phyloP scores from a whole-genome alignment of 2,797 vertebrate genomes.

The Tragopan temminckii region DNA sequence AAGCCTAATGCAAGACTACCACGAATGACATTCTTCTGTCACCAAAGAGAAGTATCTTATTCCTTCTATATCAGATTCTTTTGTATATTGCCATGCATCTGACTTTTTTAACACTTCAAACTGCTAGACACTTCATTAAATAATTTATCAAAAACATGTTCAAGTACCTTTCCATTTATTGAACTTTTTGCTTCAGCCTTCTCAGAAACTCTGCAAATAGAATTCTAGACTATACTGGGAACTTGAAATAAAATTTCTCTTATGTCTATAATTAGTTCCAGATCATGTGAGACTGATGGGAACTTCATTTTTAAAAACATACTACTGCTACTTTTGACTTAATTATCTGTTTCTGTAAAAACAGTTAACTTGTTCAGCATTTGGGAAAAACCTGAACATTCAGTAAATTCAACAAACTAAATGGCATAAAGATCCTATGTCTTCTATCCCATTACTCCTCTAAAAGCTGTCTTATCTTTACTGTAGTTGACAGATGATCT shows the following conservation, averaged over 20 bases:
- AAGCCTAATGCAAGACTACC: neutral
- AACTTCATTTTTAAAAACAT: neutral
- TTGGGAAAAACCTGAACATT: neutral
- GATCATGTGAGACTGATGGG: neutral
- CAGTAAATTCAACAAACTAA: fast-evolving
- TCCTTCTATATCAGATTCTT: neutral
- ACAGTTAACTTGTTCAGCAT: neutral
- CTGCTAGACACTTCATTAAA: neutral
- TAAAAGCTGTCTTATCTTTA: neutral
- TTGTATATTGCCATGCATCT: neutral
- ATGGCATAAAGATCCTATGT: neutral
- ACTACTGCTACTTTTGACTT: neutral
- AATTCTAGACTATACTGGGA: neutral
- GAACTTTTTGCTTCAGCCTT: neutral
- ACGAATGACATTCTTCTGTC: neutral
- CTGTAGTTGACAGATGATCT: neutral
- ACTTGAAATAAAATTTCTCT: neutral
- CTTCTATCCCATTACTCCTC: neutral
- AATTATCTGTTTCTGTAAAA: neutral
- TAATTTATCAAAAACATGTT: neutral
- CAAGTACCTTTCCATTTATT: neutral
- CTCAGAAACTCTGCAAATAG: neutral
- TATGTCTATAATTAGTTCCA: neutral
- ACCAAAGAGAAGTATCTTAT: neutral
- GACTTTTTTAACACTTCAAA: neutral